Conservation (phyloP, 2,113 vertebrate genomes). For the Cyprinodon brontotheroides region DNA sequence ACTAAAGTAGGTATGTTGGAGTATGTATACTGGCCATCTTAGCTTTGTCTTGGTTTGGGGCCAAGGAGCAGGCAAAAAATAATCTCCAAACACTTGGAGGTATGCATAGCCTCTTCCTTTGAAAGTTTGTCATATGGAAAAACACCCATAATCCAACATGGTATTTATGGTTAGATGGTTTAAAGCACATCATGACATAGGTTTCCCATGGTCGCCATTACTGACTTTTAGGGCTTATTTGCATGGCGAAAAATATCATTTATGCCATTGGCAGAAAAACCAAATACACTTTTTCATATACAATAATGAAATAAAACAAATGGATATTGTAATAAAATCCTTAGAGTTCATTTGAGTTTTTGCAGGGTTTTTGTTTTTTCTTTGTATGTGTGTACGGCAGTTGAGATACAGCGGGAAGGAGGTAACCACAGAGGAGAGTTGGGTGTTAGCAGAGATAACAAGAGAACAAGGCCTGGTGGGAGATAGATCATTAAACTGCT, state of each 20-base stretch:
- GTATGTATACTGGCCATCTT: constrained; percentile 23
- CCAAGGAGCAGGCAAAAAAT: constrained; percentile 27
- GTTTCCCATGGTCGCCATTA: constrained; percentile 43
- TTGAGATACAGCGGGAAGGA: constrained; percentile 56
- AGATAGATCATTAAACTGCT: constrained; percentile 66
- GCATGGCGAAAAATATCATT: background rate
- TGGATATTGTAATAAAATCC: constrained; percentile 24
- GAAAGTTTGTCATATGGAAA: constrained; percentile 49
- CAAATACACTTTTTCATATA: constrained; percentile 4
- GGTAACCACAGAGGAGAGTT: constrained; percentile 49
- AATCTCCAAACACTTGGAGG: constrained; percentile 36
- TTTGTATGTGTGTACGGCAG: constrained; percentile 24
- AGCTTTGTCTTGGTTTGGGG: constrained; percentile 4
- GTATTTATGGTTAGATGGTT: constrained; percentile 47
- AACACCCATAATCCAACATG: constrained; percentile 17
- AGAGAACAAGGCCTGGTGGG: constrained; percentile 68
- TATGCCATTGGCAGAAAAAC: constrained; percentile 5
- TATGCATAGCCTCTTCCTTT: constrained; percentile 2
- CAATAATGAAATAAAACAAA: constrained; percentile 4
- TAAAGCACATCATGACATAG: constrained; percentile 40
- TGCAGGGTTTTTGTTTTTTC: constrained; percentile 12
- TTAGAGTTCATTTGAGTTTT: constrained; percentile 17
- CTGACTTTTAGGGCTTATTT: constrained; percentile 8
- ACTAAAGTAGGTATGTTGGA: constrained; percentile 8
- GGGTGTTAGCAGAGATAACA: constrained; percentile 68